Evolutionary conservation across 2,113 vertebrate species (phyloP).

Genomic region (Tor tambroides): DNA sequence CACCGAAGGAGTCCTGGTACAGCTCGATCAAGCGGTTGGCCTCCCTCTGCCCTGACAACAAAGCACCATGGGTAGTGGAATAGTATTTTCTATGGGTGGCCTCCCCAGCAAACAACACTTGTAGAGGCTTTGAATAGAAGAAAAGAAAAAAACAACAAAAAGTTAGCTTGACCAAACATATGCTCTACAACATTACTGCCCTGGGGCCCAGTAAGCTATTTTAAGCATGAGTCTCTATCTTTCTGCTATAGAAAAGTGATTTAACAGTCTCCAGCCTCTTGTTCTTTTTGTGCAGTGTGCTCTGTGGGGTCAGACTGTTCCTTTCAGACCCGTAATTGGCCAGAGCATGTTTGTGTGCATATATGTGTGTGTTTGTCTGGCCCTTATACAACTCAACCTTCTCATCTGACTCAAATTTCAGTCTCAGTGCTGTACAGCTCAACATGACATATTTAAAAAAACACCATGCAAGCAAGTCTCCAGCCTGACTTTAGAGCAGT

Average conservation of each 20-base stretch:
- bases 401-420: conserved; percentile 39
- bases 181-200: conserved; percentile 8
- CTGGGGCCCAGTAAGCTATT: background rate
- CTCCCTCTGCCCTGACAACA: conserved; percentile 97
- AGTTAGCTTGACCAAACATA: conserved; percentile 47
- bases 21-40: conserved; percentile 90
- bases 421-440: conserved; percentile 5
- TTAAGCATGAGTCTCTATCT: conserved; percentile 15
- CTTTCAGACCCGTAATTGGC: conserved; percentile 62
- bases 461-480: background rate
- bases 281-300: conserved; percentile 9
- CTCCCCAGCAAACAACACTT: conserved; percentile 98
- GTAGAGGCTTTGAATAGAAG: conserved; percentile 82
- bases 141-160: background rate
- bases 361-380: background rate
- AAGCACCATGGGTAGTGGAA: conserved; percentile 98
- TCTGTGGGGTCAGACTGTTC: conserved; percentile 60
- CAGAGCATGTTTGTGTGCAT: conserved; percentile 1
- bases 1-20: conserved; percentile 92
- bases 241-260: conserved; percentile 38
- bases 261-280: conserved; percentile 28
- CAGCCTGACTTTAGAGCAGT: background rate
- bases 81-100: conserved; percentile 99
- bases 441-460: conserved; percentile 2
- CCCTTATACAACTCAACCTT: background rate